Evolutionary conservation across 2,888 invertebrate genomes (phyloP).

Genomic region (Cheilosia urbana): DNA sequence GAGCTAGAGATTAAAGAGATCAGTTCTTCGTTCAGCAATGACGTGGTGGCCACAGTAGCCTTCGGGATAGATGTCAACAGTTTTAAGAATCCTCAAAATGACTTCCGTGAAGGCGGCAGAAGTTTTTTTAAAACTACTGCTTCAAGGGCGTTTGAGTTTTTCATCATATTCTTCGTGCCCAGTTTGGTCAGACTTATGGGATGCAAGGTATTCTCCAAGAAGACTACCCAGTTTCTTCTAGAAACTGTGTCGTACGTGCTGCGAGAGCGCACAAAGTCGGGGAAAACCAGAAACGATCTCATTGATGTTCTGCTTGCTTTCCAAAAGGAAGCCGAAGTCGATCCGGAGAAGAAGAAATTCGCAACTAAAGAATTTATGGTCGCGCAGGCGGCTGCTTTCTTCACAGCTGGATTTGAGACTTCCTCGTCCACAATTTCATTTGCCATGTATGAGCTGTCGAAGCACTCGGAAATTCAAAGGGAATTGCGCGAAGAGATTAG

Average conservation of each 20-base stretch:
- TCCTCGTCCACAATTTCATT: slow-evolving; percentile 83
- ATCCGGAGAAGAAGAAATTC: too few relatives aligned
- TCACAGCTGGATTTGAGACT: too few relatives aligned
- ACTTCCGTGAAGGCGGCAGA: too few relatives aligned
- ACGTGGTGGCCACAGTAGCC: slow-evolving; percentile 78
- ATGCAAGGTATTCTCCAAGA: slow-evolving; percentile 76
- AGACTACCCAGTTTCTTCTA: slow-evolving; percentile 79
- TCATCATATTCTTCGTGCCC: too few relatives aligned
- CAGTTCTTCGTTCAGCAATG: slow-evolving; percentile 76
- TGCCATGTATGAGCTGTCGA: slow-evolving; percentile 82
- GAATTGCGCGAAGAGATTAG: slow-evolving; percentile 83
- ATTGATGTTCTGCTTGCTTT: slow-evolving; percentile 83
- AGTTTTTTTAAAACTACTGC: too few relatives aligned
- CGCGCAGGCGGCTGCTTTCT: too few relatives aligned
- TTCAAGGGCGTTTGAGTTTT: too few relatives aligned
- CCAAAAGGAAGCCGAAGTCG: slow-evolving; percentile 75
- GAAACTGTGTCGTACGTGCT: slow-evolving; percentile 81
- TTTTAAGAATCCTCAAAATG: too few relatives aligned
- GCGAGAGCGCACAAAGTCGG: slow-evolving; percentile 79
- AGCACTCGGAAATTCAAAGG: slow-evolving; percentile 81
- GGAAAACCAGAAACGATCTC: slow-evolving; percentile 82
- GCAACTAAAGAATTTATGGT: too few relatives aligned
- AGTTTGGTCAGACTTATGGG: slow-evolving; percentile 69
- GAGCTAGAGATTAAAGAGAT: slow-evolving; percentile 76
- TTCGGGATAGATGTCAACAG: slow-evolving; percentile 78